A percentile compares a stretch with the other conserved stretches of the same genome.
These are phyloP conservation scores for Drosophila chauvacae DNA, from an alignment of 1,140 invertebrate genomes.

Conservation along the genomic window DNA sequence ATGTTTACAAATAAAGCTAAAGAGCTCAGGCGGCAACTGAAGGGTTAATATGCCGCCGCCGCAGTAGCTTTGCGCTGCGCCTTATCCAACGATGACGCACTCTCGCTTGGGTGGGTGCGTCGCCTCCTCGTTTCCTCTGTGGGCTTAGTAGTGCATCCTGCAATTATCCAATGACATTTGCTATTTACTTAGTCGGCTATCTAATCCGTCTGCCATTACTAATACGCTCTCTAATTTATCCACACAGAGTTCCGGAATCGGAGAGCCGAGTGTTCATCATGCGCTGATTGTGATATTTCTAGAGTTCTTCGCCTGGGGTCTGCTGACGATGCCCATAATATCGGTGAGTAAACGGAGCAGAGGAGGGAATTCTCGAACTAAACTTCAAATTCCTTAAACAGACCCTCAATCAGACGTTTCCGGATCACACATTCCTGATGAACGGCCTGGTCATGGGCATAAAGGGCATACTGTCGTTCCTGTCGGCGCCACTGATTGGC, in stretches of 20 bases:
- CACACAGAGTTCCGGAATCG: conserved; percentile 90
- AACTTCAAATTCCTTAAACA: conserved; percentile 72
- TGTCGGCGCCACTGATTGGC: conserved; percentile 98
- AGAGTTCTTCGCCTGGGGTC: conserved; percentile 99
- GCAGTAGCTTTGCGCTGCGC: conserved; percentile 1
- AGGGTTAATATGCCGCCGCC: conserved; percentile 34
- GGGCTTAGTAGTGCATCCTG: conserved; percentile 16
- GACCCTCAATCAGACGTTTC: conserved; percentile 98
- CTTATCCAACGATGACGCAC: conserved; percentile 25
- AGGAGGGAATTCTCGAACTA: too few species aligned
- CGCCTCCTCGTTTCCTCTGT: neutral
- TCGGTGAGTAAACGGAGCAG: conserved; percentile 87
- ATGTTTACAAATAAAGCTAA: conserved; percentile 47
- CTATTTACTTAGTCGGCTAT: conserved; percentile 24
- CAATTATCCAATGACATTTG: conserved; percentile 17
- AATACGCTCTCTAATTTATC: conserved; percentile 17
- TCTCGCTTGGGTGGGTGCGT: conserved; percentile 10
- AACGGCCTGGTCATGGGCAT: conserved; percentile 99
- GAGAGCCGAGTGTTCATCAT: conserved; percentile 98
- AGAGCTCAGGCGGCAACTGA: conserved; percentile 24
- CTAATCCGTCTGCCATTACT: conserved; percentile 5
- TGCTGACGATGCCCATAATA: conserved; percentile 99
- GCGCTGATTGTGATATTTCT: conserved; percentile 99
- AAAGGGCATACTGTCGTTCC: conserved; percentile 98
- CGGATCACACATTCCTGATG: conserved; percentile 99